Base-by-base conservation (phyloP, 2,113 vertebrate genomes). In the Progne subis region DNA sequence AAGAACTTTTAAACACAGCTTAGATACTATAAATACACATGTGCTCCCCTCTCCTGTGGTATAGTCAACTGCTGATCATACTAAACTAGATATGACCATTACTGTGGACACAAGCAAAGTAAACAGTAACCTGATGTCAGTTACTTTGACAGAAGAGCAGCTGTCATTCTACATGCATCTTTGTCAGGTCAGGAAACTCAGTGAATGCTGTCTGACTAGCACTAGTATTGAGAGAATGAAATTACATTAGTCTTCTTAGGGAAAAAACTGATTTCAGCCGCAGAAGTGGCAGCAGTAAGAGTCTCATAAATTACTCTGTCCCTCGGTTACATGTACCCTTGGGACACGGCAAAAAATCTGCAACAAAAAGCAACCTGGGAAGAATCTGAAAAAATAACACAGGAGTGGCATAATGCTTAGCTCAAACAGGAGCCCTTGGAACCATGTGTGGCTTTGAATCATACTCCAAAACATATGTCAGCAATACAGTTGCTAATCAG, bases 51-150 rank as follows among this genome's bases (percentile, higher is more conserved):
- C 52, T 82, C 28, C 41, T 56, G 32, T 23, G 39, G 81, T 84
- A n/a, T 7, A 57, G 53, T 81, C 61, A 92, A 55, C 64, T 77
- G 86, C 82, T 86, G 90, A 93, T 89, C 88, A 74, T 79, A 95
- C 83, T 85, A 32, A 94, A 97, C 59, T 88, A 69, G 86, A 90
- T 94, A 85, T 55, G 75, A 60, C 41, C 37, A 79, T 86, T 90
- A 81, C 67, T 14, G 24, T 67, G 76, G 72, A 88, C 34, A 83
- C 46, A 88, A 65, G 55, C 65, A 71, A 53, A 88, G 81, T 57
- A 69, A 92, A 81, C 57, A 82, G 87, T 60, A 72, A 69, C 34
- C 9, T 85, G 82, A 81, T 75, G 72, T 95, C 64, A 88, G 59
- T 80, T 29, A n/a, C 44, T 47, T 55, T 41, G 18, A 59, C 21